These are phyloP conservation scores for Papilio protenor DNA, from an alignment of 2,888 invertebrate genomes.

Conservation along the genomic window DNA sequence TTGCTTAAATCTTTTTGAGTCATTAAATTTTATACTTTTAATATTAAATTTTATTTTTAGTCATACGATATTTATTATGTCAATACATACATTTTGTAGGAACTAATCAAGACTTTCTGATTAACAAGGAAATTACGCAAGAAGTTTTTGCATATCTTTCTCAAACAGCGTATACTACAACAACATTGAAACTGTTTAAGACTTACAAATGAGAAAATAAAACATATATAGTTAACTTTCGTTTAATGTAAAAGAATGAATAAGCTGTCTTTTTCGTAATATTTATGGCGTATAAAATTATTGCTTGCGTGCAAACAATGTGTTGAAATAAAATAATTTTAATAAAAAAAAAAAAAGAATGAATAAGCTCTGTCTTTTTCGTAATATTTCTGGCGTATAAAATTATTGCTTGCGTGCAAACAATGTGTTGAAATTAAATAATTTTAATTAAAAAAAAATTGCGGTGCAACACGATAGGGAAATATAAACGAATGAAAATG, in stretches of 20 bases:
- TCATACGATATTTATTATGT: no score
- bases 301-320: background rate
- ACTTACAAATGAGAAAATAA: background rate
- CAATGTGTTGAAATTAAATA: background rate
- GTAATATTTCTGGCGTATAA: background rate
- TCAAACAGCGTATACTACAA: background rate
- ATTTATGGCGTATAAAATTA: background rate
- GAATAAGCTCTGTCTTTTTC: background rate
- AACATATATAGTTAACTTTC: background rate
- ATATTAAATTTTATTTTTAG: no score
- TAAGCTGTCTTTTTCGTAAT: background rate
- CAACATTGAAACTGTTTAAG: no score
- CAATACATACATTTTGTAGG: background rate
- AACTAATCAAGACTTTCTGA: slow-evolving; percentile 3
- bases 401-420: background rate
- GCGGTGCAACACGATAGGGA: background rate
- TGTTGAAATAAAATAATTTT: background rate
- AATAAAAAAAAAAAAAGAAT: no score
- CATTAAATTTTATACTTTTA: no score
- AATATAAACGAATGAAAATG: no score
- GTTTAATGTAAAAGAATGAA: background rate
- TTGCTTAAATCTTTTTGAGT: no score
- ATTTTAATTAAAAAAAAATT: background rate
- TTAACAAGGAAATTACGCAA: slow-evolving; percentile 10
- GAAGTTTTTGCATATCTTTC: background rate